phyloP scores from a whole-genome alignment of 2,113 vertebrate genomes.

The Pantherophis guttatus region DNA sequence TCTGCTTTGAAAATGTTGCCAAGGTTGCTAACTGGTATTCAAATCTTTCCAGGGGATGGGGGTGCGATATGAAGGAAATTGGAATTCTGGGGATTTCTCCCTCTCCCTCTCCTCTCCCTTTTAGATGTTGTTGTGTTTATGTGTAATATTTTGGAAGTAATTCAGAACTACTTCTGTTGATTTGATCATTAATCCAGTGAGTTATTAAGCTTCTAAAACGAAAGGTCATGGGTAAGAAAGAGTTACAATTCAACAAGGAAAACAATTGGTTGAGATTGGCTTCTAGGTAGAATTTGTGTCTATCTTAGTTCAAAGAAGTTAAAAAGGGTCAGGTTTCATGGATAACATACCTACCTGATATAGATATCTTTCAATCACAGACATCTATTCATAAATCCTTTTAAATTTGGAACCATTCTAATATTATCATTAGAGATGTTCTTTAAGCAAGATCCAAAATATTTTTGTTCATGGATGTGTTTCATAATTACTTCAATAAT shows the following conservation, averaged over 20 bases:
- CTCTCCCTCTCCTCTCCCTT: background rate
- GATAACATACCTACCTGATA: background rate
- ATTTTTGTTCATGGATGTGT: background rate
- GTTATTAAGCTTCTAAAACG: constrained; percentile 74
- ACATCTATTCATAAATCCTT: background rate
- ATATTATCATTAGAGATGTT: background rate
- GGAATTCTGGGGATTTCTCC: background rate
- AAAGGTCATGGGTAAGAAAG: constrained; percentile 78
- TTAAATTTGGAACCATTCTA: background rate
- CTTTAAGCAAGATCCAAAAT: background rate
- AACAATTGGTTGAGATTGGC: background rate
- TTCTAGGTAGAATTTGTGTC: background rate
- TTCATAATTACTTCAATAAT: background rate
- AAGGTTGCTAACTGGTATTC: too few relatives aligned
- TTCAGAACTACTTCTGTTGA: constrained; percentile 68
- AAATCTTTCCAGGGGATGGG: background rate
- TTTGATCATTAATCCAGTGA: constrained; percentile 82
- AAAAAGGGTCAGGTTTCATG: background rate
- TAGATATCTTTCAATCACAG: background rate
- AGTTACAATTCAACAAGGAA: constrained; percentile 75
- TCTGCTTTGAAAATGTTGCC: constrained; percentile 47
- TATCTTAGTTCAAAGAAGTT: background rate
- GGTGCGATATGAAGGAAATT: background rate
- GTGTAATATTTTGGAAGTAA: constrained; percentile 61
- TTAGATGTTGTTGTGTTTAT: constrained; percentile 47